These are phyloP conservation scores for Nannoperca obscura DNA, from an alignment of 2,797 vertebrate species.

Conservation along the genomic window DNA sequence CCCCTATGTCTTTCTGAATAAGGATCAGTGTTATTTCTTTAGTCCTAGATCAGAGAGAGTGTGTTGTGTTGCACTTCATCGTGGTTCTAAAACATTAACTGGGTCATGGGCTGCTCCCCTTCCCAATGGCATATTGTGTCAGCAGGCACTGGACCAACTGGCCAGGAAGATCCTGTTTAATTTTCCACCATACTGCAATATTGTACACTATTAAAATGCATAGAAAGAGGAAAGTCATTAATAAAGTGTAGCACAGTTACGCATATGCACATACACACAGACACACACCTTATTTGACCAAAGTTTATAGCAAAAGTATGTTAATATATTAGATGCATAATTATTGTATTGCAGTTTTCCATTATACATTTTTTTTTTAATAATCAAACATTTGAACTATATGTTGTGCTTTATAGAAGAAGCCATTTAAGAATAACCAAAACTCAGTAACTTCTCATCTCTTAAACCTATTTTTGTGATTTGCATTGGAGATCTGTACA, in stretches of 20 bases:
- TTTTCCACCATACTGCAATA: constrained; percentile 71
- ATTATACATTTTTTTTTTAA: constrained; percentile 39
- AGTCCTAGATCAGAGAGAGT: constrained; percentile 20
- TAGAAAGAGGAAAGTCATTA: constrained; percentile 71
- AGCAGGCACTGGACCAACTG: constrained; percentile 73
- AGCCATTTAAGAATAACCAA: not conserved
- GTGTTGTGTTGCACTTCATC: constrained; percentile 23
- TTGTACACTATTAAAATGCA: constrained; percentile 73
- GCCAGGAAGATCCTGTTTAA: constrained; percentile 62
- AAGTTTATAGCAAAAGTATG: constrained; percentile 61
- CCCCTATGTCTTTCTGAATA: constrained; percentile 1
- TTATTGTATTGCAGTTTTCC: constrained; percentile 45
- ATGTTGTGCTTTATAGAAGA: constrained; percentile 33
- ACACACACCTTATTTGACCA: constrained; percentile 15
- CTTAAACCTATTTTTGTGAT: constrained; percentile 1
- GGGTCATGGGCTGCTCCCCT: constrained; percentile 70
- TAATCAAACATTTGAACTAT: constrained; percentile 48
- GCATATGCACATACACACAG: constrained; percentile 25
- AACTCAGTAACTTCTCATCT: constrained; percentile 5
- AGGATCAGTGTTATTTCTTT: constrained; percentile 11
- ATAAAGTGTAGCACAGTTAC: constrained; percentile 69
- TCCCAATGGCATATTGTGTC: constrained; percentile 76
- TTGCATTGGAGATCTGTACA: constrained; percentile 22
- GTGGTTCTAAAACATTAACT: constrained; percentile 66
- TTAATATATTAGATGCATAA: constrained; percentile 59